Conservation (phyloP, 2,797 vertebrate species). For the Alosa sapidissima region DNA sequence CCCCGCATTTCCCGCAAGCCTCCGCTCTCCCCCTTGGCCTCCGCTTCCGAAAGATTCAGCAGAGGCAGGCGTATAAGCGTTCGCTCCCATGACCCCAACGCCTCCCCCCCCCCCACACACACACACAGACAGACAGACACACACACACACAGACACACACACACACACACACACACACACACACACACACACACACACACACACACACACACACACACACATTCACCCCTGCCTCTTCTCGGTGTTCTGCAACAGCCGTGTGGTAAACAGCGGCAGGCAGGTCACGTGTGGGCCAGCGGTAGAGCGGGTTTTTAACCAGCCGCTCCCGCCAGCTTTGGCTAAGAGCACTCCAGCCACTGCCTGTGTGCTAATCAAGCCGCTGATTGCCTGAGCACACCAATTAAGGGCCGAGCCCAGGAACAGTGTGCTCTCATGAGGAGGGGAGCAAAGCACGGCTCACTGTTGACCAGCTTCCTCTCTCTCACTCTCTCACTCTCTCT, state of each 20-base stretch:
- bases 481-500: neutral
- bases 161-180: too few species aligned
- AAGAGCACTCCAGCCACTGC: neutral
- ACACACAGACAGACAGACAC: too few species aligned
- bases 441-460: neutral
- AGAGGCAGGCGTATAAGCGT: neutral
- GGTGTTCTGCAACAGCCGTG: neutral
- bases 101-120: neutral
- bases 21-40: neutral
- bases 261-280: too few species aligned
- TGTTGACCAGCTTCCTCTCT: neutral
- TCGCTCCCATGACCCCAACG: neutral
- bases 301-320: neutral
- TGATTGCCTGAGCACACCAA: slow-evolving; percentile 44
- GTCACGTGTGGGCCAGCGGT: neutral
- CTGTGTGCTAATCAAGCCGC: slow-evolving; percentile 38
- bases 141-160: too few species aligned
- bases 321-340: neutral
- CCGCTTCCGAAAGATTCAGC: neutral
- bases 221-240: too few species aligned
- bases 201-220: too few species aligned
- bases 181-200: too few species aligned
- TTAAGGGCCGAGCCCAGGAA: slow-evolving; percentile 37
- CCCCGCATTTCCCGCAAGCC: neutral
- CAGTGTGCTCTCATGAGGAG: neutral